Conservation (phyloP, 2,113 vertebrate species). For the Nanger granti region DNA sequence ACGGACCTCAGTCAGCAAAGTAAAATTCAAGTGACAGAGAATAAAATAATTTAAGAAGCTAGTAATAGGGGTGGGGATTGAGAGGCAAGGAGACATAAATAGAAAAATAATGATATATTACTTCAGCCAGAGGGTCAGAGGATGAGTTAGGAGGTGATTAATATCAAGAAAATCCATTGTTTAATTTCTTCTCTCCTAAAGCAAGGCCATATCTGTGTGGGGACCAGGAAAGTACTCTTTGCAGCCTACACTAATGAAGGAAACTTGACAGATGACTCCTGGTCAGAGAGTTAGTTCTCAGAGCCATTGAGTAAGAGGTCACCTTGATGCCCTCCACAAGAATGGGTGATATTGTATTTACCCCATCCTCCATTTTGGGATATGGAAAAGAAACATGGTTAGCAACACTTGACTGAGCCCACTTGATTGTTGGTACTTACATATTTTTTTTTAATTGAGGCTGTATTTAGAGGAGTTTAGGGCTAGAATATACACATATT, state of each 20-base stretch:
- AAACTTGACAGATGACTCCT: background rate
- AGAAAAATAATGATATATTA: background rate
- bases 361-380: background rate
- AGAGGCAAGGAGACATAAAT: background rate
- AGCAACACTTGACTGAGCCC: background rate
- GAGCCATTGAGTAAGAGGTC: background rate
- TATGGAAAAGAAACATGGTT: background rate
- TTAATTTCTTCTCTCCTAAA: background rate
- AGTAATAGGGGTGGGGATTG: background rate
- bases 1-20: no score
- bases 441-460: background rate
- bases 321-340: background rate
- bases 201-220: background rate
- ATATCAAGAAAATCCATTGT: background rate
- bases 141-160: background rate
- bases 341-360: background rate
- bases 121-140: background rate
- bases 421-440: background rate
- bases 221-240: background rate
- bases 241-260: background rate
- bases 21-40: background rate
- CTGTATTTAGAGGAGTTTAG: background rate
- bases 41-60: background rate
- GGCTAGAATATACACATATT: background rate
- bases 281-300: background rate